Base-by-base conservation (phyloP, 1,140 invertebrate species). In the Ladona fulva region DNA sequence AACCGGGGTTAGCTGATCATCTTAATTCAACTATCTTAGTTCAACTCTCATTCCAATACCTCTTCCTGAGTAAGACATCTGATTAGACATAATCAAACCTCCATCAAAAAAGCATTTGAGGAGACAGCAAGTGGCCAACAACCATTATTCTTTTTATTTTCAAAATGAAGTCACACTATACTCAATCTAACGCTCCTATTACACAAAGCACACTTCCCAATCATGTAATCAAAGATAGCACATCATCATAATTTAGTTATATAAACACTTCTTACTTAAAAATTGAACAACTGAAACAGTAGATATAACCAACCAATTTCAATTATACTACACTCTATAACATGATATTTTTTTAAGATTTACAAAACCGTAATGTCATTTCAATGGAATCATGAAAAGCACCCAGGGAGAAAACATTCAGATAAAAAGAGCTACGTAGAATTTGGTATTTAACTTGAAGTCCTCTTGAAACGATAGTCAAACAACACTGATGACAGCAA, bases 381-480 rank as follows among this genome's bases (percentile, higher is more conserved):
- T 66, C 52, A 66, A 66, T 66, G 52, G 52, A 66, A 66, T 66
- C 52, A 66, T 66, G 52, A 66, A 66, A 66, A 66, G 52, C 52
- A 66, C 52, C 52, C 52, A 6, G 52, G 52, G 29, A 37, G 29
- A 66, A 16, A 66, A 66, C n/a, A 22, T 66, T 66, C 52, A 66
- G 52, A 66, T 66, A 66, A 66, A 37, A 66, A 66, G 52, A 66
- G 52, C 52, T 66, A 66, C 52, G n/a, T 66, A 19, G n/a, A 19
- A 22, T 66, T 66, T 66, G 52, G 52, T 12, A 66, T 66, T 66
- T 19, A 66, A 66, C 12, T 22, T 22, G n/a, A 6, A 66, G 52
- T 66, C 52, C 52, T 66, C 52, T 66, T 37, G 29, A 66, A 66
- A 66, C 14, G 14, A 66, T 66, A 66, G n/a, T 66, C 52, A 66